phyloP scores from a whole-genome alignment of 2,797 vertebrate species.

The Sebastes trivittatus region DNA sequence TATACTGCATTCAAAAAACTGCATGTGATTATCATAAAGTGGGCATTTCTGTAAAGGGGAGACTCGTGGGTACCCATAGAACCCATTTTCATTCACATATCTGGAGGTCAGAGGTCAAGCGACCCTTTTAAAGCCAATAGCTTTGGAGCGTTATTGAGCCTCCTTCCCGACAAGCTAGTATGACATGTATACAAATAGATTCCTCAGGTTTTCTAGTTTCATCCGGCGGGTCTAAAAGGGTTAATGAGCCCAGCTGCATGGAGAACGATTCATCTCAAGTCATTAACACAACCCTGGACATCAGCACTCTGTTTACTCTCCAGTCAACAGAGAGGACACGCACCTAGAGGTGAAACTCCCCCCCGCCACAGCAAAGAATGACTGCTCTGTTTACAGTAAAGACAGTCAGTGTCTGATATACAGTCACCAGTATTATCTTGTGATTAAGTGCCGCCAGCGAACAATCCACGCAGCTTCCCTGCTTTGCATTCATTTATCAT shows the following conservation, averaged over 20 bases:
- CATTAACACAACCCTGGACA: conserved; percentile 15
- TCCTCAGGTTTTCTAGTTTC: too few species aligned
- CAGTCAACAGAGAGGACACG: not conserved
- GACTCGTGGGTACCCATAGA: too few species aligned
- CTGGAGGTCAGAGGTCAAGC: too few species aligned
- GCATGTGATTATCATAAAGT: too few species aligned
- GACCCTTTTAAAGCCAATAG: too few species aligned
- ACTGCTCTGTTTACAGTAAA: conserved; percentile 9
- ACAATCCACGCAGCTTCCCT: conserved; percentile 30
- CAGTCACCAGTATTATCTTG: conserved; percentile 37
- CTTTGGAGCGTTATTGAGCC: too few species aligned
- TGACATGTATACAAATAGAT: too few species aligned
- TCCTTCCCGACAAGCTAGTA: too few species aligned
- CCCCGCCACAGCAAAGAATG: not conserved
- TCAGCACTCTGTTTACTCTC: not conserved
- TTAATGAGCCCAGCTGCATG: conserved; percentile 36
- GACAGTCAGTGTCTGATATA: conserved; percentile 8
- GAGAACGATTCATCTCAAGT: conserved; percentile 12
- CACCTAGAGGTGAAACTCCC: not conserved
- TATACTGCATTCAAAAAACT: too few species aligned
- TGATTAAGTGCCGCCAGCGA: conserved; percentile 21
- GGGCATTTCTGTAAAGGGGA: too few species aligned
- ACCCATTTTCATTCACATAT: too few species aligned
- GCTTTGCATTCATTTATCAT: conserved; percentile 59
- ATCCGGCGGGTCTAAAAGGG: too few species aligned